A percentile compares a stretch with the other conserved stretches of the same genome.
These are phyloP conservation scores for Lepidostoma basale DNA, from an alignment of 1,140 invertebrate genomes.

Conservation along the genomic window DNA sequence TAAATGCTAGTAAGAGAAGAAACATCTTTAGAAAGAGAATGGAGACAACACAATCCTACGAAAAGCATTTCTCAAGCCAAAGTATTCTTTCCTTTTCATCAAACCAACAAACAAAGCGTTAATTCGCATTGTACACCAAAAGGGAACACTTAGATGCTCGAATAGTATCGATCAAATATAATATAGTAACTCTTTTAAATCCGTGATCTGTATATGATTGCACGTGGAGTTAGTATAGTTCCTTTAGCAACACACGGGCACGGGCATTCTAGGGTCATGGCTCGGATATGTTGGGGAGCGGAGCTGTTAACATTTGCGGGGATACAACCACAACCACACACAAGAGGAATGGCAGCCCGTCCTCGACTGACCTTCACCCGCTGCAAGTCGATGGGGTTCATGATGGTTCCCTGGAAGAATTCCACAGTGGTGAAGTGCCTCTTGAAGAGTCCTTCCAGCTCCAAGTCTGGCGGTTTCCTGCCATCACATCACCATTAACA, in stretches of 20 bases:
- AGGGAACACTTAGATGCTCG: constrained; percentile 20
- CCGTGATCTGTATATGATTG: background rate
- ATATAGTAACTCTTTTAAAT: background rate
- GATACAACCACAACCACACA: constrained; percentile 48
- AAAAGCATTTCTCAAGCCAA: constrained; percentile 27
- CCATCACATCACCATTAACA: constrained; percentile 64
- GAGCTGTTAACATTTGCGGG: constrained; percentile 37
- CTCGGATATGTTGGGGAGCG: constrained; percentile 23
- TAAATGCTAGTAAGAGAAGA: constrained; percentile 12
- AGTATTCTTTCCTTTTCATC: background rate
- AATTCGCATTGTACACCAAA: background rate
- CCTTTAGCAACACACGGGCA: constrained; percentile 28
- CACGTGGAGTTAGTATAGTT: background rate
- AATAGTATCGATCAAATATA: constrained; percentile 8
- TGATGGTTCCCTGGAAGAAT: constrained; percentile 99
- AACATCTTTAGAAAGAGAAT: constrained; percentile 8
- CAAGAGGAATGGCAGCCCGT: constrained; percentile 33
- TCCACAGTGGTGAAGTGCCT: constrained; percentile 99
- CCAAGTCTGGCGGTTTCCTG: constrained; percentile 93
- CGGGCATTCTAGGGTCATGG: constrained; percentile 37
- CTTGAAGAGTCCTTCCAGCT: constrained; percentile 99
- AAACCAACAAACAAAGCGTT: constrained; percentile 20
- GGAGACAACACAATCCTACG: constrained; percentile 25
- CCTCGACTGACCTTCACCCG: constrained; percentile 91
- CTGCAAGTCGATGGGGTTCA: constrained; percentile 99